Percentiles rank a stretch among this genome's conserved stretches.
Conservation (phyloP, 37 sponge, comb jelly and placozoan genomes). For the Trichoplax adhaerens region DNA sequence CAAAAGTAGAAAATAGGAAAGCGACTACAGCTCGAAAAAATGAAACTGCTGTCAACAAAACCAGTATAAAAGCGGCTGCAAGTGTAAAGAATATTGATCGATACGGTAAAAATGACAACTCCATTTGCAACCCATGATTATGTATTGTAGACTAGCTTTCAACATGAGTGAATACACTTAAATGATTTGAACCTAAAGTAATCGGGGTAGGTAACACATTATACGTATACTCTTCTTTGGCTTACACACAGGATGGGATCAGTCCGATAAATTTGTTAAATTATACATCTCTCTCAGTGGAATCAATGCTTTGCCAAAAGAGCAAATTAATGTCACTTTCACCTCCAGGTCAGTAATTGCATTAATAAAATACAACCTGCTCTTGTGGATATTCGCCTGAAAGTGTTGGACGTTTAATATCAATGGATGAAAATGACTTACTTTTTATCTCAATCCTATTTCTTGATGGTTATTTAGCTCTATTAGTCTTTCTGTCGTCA, state of each 20-base stretch:
- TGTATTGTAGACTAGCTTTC: no score
- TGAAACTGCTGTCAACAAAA: no score
- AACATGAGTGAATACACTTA: no score
- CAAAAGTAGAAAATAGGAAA: no score
- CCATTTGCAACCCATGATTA: no score
- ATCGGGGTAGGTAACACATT: no score
- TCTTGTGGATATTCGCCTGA: neutral
- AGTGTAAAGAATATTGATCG: no score
- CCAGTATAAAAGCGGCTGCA: no score
- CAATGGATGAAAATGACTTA: neutral
- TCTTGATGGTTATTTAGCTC: slow-evolving; percentile 17
- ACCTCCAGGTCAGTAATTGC: slow-evolving; percentile 26
- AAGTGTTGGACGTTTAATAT: neutral
- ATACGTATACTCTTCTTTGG: neutral
- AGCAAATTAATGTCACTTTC: slow-evolving; percentile 37
- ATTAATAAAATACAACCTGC: neutral
- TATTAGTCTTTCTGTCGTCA: slow-evolving; percentile 22
- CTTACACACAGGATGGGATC: slow-evolving; percentile 70
- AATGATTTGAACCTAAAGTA: no score
- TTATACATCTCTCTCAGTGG: slow-evolving; percentile 70
- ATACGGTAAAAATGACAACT: no score
- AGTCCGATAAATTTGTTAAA: slow-evolving; percentile 63
- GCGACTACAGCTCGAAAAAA: no score
- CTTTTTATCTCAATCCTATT: neutral
- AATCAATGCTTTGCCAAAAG: slow-evolving; percentile 21